These are phyloP conservation scores for Buphagus erythrorhynchus DNA, from an alignment of 2,797 vertebrate species.

Conservation along the genomic window DNA sequence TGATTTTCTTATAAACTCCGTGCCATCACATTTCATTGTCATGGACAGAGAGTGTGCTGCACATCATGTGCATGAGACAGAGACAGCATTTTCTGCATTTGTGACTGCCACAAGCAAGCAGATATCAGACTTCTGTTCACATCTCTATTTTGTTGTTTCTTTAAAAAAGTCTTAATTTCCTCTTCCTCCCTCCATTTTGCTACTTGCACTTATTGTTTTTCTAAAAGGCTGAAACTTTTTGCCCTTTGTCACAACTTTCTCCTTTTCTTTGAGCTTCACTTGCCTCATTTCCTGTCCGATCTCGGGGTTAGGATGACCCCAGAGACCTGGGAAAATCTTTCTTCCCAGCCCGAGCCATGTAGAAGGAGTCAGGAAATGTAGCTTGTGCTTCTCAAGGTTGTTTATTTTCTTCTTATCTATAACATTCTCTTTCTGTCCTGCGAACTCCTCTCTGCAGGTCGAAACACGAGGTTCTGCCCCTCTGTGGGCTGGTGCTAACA, in stretches of 20 bases:
- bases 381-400: too few relatives aligned
- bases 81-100: background rate
- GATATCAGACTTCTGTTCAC: background rate
- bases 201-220: background rate
- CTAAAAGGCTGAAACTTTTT: background rate
- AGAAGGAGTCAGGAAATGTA: too few relatives aligned
- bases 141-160: background rate
- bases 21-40: background rate
- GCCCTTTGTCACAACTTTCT: background rate
- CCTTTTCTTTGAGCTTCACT: background rate
- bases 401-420: too few relatives aligned
- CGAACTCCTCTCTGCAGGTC: too few relatives aligned
- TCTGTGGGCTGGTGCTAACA: too few relatives aligned
- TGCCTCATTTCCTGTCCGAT: background rate
- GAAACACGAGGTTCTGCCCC: too few relatives aligned
- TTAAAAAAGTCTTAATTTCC: background rate
- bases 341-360: too few relatives aligned
- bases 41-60: background rate
- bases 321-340: too few relatives aligned
- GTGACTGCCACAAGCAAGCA: background rate
- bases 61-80: accelerated
- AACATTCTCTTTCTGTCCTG: too few relatives aligned
- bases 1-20: background rate
- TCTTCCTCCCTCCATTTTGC: background rate
- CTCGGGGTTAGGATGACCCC: too few relatives aligned